Conservation (phyloP, 1,140 invertebrate species). For the Zophobas morio region DNA sequence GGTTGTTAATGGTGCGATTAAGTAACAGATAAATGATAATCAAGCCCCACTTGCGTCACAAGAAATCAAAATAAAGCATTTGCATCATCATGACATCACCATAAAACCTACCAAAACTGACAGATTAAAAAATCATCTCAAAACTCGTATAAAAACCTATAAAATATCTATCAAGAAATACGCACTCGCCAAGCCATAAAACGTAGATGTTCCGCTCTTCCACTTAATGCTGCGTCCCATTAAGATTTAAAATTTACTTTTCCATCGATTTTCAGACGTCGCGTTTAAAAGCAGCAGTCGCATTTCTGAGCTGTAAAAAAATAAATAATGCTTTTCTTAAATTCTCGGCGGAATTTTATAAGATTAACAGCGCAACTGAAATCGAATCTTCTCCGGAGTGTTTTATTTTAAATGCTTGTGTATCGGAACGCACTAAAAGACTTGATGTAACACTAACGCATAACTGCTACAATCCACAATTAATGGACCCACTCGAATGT, state of each 20-base stretch:
- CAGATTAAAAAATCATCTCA: not conserved
- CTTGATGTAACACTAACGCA: slow-evolving; percentile 9
- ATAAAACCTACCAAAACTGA: not conserved
- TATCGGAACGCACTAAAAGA: too few species aligned
- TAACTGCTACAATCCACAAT: slow-evolving; percentile 17
- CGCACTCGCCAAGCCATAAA: slow-evolving; percentile 7
- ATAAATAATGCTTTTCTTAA: not conserved
- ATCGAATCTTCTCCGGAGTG: not conserved
- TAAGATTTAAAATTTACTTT: slow-evolving; percentile 27
- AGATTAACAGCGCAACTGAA: slow-evolving; percentile 9
- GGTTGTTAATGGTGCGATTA: too few species aligned
- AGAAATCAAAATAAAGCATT: not conserved
- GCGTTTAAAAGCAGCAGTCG: not conserved
- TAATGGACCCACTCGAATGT: slow-evolving; percentile 9
- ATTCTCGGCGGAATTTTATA: slow-evolving; percentile 7
- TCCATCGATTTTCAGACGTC: slow-evolving; percentile 1
- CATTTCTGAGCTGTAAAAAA: not conserved
- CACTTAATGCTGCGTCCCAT: slow-evolving; percentile 8
- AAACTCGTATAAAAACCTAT: not conserved
- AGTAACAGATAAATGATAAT: too few species aligned
- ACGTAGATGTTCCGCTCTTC: slow-evolving; percentile 2
- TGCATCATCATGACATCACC: not conserved
- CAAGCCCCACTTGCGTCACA: too few species aligned
- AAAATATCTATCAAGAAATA: slow-evolving; percentile 18
- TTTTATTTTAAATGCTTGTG: not conserved